These are phyloP conservation scores for Paradisaea rubra DNA, from an alignment of 2,113 vertebrate genomes.

Conservation along the genomic window DNA sequence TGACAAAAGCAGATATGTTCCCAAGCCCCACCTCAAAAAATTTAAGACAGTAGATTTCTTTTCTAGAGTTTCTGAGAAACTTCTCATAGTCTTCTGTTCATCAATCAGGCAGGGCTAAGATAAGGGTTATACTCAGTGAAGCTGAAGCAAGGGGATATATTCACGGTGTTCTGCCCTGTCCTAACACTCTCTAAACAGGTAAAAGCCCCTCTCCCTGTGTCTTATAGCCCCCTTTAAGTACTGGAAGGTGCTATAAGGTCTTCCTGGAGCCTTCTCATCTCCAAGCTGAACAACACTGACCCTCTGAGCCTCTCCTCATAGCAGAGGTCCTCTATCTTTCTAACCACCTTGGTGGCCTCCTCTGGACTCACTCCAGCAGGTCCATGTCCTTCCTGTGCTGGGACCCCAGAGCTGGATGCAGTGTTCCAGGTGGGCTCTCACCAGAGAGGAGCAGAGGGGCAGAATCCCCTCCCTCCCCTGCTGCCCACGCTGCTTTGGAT, in stretches of 20 bases:
- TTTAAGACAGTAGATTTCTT: background rate
- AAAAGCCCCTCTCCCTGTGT: background rate
- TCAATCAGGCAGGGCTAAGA: background rate
- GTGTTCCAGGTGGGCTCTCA: background rate
- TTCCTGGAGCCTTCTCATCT: background rate
- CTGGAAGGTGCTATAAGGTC: background rate
- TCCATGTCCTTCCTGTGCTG: background rate
- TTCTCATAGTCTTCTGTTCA: background rate
- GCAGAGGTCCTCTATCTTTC: background rate
- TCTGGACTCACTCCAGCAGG: accelerated
- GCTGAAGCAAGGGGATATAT: background rate
- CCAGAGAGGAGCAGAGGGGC: background rate
- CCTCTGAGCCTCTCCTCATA: background rate
- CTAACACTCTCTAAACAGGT: background rate
- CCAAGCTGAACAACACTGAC: too few species aligned
- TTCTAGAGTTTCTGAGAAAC: background rate
- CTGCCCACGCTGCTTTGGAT: background rate
- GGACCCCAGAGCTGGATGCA: background rate
- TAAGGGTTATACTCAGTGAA: background rate
- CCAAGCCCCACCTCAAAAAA: accelerated
- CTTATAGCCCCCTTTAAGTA: background rate
- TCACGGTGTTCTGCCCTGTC: background rate
- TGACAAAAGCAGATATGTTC: background rate
- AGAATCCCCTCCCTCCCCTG: background rate
- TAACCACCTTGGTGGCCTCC: too few species aligned